Base-by-base conservation (phyloP, 2,113 vertebrate species). In the Illadopsis cleaveri region DNA sequence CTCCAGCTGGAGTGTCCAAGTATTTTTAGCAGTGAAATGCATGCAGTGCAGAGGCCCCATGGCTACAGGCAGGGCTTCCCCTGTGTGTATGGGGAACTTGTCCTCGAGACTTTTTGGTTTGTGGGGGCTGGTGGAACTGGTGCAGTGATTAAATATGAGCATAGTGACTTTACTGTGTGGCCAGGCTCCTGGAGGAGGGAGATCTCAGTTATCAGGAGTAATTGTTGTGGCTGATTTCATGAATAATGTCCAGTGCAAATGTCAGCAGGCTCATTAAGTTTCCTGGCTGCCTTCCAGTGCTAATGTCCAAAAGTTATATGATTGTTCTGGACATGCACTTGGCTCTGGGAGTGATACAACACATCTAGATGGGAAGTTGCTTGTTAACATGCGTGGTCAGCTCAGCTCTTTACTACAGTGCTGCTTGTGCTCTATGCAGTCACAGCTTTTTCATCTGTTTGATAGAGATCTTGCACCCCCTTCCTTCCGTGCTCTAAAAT, bases 181-280 rank as follows among this genome's bases (percentile, higher is more conserved):
- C 35, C 83, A 35, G 73, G 16, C 73, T 91, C n/a, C 65, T 62
- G 24, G 0, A 15, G 65, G 73, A 93, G 51, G 45, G 50, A 73
- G 70, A 56, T 79, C 66, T 91, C 50, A 72, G 22, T 89, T 84
- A 91, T 87, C 84, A 31, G 76, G 15, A 80, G 78, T 77, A 92
- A 86, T 83, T 5, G 24, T 50, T 76, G 86, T 76, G 82, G 87
- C 66, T 93, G 71, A 54, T 91, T 94, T 81, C 9, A 77, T 90
- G 58, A 80, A 93, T 88, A 88, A 95, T 64, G 90, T 28, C 35
- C 54, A 44, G 76, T 64, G 53, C 82, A 86, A 95, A 93, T 94
- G 86, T 75, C 88, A 89, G 47, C 81, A 22, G 76, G 88, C 72
- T 83, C 75, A 90, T 92, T 90, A 90, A 87, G 56, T 92, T 96